Base-by-base conservation (phyloP, 2,113 vertebrate genomes). In the Hippocampus zosterae region DNA sequence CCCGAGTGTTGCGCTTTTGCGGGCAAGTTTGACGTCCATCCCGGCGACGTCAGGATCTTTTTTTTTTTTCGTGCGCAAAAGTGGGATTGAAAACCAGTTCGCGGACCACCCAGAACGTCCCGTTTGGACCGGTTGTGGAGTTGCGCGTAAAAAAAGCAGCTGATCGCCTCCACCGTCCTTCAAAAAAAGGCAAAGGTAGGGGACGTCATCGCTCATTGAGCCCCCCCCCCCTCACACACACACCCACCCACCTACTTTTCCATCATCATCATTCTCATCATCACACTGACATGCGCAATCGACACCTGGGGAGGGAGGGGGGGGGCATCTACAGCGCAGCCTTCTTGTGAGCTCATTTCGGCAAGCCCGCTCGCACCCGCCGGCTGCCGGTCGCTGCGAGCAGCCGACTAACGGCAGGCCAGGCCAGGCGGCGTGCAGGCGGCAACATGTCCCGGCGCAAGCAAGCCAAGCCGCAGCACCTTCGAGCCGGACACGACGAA, bases 361-460 rank as follows among this genome's bases (percentile, higher is more conserved):
- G 19, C 19, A 8, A 52, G 72, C 84, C 80, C 83, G 81, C 86
- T 83, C 79, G 81, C 77, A 66, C 23, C 27, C 44, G 83, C 81
- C 79, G 79, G 77, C 18, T 84, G 73, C 81, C 80, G 78, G 13
- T 81, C 79, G 75, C 79, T 80, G 86, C 89, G 87, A 77, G 92
- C 94, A 77, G 92, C 94, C 91, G 93, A 96, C 95, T 37, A 94
- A 90, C 89, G 89, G 91, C 91, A 92, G 91, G 89, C 85, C 90
- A 90, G 88, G 88, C 91, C n/a, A n/a, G 88, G 88, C 83, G 85
- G 86, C 82, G 85, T 37, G 67, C 74, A 79, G 57, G 81, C 82
- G 91, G 86, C 94, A 92, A 93, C 92, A 98, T 98, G 96, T 98
- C 96, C 92, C 96, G 96, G 79, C 94, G 96, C 89, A 98, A 98